Conservation (phyloP, 1,140 invertebrate genomes). For the Trichomalopsis sarcophagae region DNA sequence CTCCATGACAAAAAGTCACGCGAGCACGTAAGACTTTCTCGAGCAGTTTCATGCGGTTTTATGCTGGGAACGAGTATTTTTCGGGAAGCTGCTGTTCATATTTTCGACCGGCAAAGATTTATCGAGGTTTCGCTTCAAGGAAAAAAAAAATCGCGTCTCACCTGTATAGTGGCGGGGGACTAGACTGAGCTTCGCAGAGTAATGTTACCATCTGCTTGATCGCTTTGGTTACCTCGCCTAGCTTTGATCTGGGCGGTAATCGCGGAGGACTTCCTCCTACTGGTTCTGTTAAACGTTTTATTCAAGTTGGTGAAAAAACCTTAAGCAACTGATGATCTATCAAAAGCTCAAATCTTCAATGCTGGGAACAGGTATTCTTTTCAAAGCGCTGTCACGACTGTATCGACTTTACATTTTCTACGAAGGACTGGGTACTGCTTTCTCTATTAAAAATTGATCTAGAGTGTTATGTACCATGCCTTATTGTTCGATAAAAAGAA, state of each 20-base stretch:
- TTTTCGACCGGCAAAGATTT: neutral
- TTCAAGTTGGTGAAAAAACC: neutral
- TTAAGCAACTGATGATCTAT: neutral
- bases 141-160: slow-evolving; percentile 63
- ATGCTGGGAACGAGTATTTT: slow-evolving; percentile 45
- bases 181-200: slow-evolving; percentile 80
- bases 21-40: neutral
- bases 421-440: neutral
- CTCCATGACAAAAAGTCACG: slow-evolving; percentile 48
- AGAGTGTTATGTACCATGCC: neutral
- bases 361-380: slow-evolving; percentile 32
- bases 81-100: neutral
- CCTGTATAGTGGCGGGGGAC: slow-evolving; percentile 78
- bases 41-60: neutral
- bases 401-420: neutral
- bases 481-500: neutral
- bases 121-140: neutral
- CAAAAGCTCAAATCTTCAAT: neutral
- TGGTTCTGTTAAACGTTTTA: slow-evolving; percentile 73
- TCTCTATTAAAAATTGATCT: neutral
- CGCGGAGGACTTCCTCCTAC: slow-evolving; percentile 78
- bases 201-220: slow-evolving; percentile 73
- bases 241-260: slow-evolving; percentile 75
- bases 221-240: slow-evolving; percentile 68
- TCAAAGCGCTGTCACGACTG: neutral